A percentile compares a stretch with the other conserved stretches of the same genome.
Evolutionary conservation across 2,113 vertebrate species (phyloP).

Genomic region (Cottus gobio): DNA sequence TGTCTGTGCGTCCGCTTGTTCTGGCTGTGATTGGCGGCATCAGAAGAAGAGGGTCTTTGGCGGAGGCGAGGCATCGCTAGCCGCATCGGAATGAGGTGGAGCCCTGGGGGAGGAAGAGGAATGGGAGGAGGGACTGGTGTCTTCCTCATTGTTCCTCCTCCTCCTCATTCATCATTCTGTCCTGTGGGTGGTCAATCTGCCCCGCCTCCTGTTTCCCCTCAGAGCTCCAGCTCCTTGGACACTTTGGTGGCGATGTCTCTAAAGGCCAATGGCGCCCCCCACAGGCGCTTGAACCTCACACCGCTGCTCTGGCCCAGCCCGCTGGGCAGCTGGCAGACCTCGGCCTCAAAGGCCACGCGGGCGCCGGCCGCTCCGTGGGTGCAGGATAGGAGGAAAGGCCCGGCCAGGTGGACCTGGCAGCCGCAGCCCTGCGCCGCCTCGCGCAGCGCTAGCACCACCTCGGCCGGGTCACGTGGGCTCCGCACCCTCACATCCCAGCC

Average conservation of each 20-base stretch:
- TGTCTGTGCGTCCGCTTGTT: slow-evolving; percentile 54
- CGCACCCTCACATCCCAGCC: slow-evolving; percentile 92
- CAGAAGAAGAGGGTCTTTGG: slow-evolving; percentile 58
- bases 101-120: slow-evolving; percentile 25
- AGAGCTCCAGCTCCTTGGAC: slow-evolving; percentile 89
- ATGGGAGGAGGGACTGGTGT: slow-evolving; percentile 12
- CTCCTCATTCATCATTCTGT: slow-evolving; percentile 44
- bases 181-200: slow-evolving; percentile 66
- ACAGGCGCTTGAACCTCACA: slow-evolving; percentile 88
- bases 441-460: slow-evolving; percentile 86
- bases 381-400: slow-evolving; percentile 92
- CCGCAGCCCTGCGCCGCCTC: slow-evolving; percentile 87
- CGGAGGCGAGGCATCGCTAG: slow-evolving; percentile 61
- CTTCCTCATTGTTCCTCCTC: slow-evolving; percentile 19
- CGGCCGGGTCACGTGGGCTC: slow-evolving; percentile 86
- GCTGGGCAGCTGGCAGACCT: slow-evolving; percentile 91
- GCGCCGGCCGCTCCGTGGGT: slow-evolving; percentile 87
- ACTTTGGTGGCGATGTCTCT: slow-evolving; percentile 90
- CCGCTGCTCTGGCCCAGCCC: slow-evolving; percentile 85
- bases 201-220: slow-evolving; percentile 81
- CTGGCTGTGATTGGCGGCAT: slow-evolving; percentile 63
- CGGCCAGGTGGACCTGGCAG: slow-evolving; percentile 88
- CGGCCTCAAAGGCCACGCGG: slow-evolving; percentile 90
- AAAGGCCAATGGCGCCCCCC: slow-evolving; percentile 89
- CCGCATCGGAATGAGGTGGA: slow-evolving; percentile 43